Evolutionary conservation across 2,113 vertebrate genomes (phyloP).

Genomic region (Danio rerio): GRCz12tu NC_133177.1:23652501-23653000

Average conservation of each 20-base stretch:
- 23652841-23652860: conserved; percentile 24
- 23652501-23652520: too few relatives aligned
- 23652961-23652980: conserved; percentile 72
- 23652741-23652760: background rate
- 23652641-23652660: conserved; percentile 77
- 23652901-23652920: conserved; percentile 31
- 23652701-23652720: background rate
- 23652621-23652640: conserved; percentile 84
- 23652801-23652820: background rate
- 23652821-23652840: conserved; percentile 2
- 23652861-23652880: conserved; percentile 18
- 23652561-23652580: conserved; percentile 13
- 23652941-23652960: conserved; percentile 54
- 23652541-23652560: background rate
- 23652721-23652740: conserved; percentile 10
- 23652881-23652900: conserved; percentile 19
- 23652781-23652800: background rate
- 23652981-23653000: conserved; percentile 60
- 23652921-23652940: background rate
- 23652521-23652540: too few relatives aligned
- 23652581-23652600: conserved; percentile 71
- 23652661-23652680: background rate
- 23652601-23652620: conserved; percentile 81
- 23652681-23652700: conserved; percentile 5
- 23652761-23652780: conserved; percentile 1